Conservation (phyloP, 2,888 invertebrate species). For the Mesodorylaimus sp. region DNA sequence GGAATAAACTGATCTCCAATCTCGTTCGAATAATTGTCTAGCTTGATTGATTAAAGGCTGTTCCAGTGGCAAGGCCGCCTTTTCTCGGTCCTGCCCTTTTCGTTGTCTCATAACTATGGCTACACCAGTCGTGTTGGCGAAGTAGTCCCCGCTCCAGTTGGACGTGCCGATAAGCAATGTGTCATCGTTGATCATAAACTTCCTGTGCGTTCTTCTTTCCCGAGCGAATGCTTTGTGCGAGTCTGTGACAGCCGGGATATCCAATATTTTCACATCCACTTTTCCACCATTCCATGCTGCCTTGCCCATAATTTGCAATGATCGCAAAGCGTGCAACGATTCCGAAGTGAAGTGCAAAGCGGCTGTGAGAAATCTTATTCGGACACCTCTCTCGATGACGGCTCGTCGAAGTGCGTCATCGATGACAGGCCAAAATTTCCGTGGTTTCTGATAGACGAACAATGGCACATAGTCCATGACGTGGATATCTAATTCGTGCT, state of each 20-base stretch:
- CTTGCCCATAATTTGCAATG: conserved; percentile 16
- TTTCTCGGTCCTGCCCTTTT: neutral
- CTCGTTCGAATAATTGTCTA: conserved; percentile 60
- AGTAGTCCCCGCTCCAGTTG: conserved; percentile 95
- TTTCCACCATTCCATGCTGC: conserved; percentile 7
- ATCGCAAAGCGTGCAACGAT: conserved; percentile 54
- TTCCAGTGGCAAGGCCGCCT: conserved; percentile 25
- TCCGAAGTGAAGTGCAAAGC: conserved; percentile 58
- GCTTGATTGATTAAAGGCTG: conserved; percentile 51
- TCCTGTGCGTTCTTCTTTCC: conserved; percentile 83
- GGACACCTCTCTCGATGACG: conserved; percentile 60
- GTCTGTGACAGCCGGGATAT: conserved; percentile 56
- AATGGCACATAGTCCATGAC: conserved; percentile 92
- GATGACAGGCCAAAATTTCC: conserved; percentile 70
- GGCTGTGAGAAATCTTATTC: conserved; percentile 61
- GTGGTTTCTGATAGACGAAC: conserved; percentile 49
- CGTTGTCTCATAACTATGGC: conserved; percentile 43
- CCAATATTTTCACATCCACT: conserved; percentile 65
- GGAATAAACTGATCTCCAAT: conserved; percentile 73
- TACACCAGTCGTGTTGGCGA: conserved; percentile 68
- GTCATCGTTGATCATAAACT: conserved; percentile 91
- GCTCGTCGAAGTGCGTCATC: conserved; percentile 67
- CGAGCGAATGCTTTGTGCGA: conserved; percentile 65
- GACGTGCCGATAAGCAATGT: conserved; percentile 75
- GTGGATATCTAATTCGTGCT: conserved; percentile 68